Percentiles rank a stretch among this genome's conserved stretches.
Conservation (phyloP, 2,888 invertebrate species). For the Beris chalybata region DNA sequence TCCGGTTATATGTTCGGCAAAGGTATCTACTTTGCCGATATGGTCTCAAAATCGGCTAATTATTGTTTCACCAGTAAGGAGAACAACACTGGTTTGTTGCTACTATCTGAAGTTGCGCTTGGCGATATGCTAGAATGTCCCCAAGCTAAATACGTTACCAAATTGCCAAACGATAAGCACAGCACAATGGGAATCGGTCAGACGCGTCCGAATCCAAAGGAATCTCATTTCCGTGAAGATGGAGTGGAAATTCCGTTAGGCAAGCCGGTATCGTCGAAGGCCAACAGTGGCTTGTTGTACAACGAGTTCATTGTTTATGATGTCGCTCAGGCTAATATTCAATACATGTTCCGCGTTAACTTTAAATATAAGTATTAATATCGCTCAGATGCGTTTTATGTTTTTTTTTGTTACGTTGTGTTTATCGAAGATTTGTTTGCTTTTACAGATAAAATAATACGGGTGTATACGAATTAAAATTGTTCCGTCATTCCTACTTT, state of each 20-base stretch:
- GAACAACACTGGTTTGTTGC: conserved; percentile 77
- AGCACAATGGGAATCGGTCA: conserved; percentile 86
- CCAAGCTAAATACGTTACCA: conserved; percentile 71
- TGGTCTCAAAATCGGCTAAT: conserved; percentile 98
- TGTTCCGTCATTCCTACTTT: no score
- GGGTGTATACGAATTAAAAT: no score
- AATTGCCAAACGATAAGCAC: conserved; percentile 80
- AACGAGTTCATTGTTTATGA: conserved; percentile 98
- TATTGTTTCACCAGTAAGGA: conserved; percentile 79
- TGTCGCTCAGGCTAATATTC: conserved; percentile 87
- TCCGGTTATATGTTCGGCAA: conserved; percentile 99
- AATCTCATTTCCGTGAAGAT: conserved; percentile 60
- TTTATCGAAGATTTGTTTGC: no score
- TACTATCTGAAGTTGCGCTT: conserved; percentile 94
- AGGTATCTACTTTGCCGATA: conserved; percentile 97
- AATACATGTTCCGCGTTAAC: conserved; percentile 83
- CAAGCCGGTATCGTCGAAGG: conserved; percentile 58
- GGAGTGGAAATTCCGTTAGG: conserved; percentile 82
- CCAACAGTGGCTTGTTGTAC: conserved; percentile 69
- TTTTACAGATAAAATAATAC: no score
- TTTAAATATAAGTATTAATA: conserved; percentile 73
- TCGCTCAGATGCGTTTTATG: not conserved
- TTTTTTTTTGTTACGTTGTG: not conserved
- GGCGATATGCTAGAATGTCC: conserved; percentile 85
- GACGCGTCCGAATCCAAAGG: conserved; percentile 79